Percentiles rank a stretch among this genome's conserved stretches.
Evolutionary conservation across 2,888 invertebrate species (phyloP).

Genomic region (Heliconius hortense): DNA sequence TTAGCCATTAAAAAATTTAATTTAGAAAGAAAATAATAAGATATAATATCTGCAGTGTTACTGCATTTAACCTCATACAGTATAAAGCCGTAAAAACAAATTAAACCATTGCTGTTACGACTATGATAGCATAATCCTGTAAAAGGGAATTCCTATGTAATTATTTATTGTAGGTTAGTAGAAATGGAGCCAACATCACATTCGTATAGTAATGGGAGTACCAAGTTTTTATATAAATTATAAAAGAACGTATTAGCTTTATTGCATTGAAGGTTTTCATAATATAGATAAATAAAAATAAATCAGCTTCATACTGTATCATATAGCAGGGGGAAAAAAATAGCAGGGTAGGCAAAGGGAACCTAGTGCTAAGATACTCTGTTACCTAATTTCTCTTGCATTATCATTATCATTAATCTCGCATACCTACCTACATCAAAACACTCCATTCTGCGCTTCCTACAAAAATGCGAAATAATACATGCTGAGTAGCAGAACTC

Average conservation of each 20-base stretch:
- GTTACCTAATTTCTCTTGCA: too few species aligned
- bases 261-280: background rate
- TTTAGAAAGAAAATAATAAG: background rate
- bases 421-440: too few species aligned
- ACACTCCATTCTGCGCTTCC: too few species aligned
- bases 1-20: background rate
- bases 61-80: background rate
- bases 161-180: slow-evolving; percentile 4
- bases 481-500: too few species aligned
- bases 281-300: background rate
- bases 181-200: background rate
- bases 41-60: background rate
- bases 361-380: too few species aligned
- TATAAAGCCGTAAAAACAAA: background rate
- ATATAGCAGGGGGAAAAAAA: too few species aligned
- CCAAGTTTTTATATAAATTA: background rate
- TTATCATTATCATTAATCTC: too few species aligned
- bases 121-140: background rate
- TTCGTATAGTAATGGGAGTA: background rate
- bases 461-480: too few species aligned
- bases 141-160: slow-evolving; percentile 1
- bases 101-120: slow-evolving; percentile 1
- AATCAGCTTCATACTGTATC: too few species aligned
- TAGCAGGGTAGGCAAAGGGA: too few species aligned
- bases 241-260: background rate